phyloP scores from a whole-genome alignment of 2,888 invertebrate species.

The Andrena praecox region DNA sequence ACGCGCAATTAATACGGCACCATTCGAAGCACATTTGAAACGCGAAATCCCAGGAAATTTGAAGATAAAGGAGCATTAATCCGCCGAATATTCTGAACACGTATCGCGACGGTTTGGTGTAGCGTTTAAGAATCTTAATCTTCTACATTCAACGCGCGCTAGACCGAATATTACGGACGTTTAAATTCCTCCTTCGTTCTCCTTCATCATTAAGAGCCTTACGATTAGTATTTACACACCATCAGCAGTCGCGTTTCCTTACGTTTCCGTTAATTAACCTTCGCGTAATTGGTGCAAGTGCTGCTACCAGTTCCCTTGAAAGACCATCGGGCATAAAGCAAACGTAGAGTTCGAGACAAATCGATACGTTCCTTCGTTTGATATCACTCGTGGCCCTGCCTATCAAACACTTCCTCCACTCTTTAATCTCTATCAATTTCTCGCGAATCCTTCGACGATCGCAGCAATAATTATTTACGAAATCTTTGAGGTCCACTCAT shows the following conservation, averaged over 20 bases:
- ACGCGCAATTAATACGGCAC: background rate
- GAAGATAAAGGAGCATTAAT: background rate
- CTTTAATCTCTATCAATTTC: background rate
- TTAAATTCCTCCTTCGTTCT: conserved; percentile 42
- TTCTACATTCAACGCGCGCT: conserved; percentile 26
- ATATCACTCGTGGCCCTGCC: background rate
- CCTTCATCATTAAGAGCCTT: conserved; percentile 37
- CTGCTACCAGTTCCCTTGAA: conserved; percentile 13
- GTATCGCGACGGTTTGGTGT: background rate
- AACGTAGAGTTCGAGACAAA: conserved; percentile 4
- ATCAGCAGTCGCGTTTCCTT: conserved; percentile 23
- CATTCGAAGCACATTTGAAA: conserved; percentile 10
- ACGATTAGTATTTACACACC: conserved; percentile 46
- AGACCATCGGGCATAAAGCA: background rate
- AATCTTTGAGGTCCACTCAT: background rate
- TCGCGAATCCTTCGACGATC: background rate
- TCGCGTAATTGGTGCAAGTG: conserved; percentile 18
- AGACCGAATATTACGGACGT: conserved; percentile 28
- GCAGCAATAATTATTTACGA: background rate
- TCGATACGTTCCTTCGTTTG: background rate
- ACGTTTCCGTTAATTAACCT: conserved; percentile 41
- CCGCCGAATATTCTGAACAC: conserved; percentile 24
- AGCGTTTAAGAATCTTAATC: conserved; percentile 33
- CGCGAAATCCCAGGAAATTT: background rate
- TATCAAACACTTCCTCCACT: background rate